Evolutionary conservation across 2,113 vertebrate species (phyloP), one percentile per base, ranked within the genome.

Genomic region (Cinclus cinclus): DNA sequence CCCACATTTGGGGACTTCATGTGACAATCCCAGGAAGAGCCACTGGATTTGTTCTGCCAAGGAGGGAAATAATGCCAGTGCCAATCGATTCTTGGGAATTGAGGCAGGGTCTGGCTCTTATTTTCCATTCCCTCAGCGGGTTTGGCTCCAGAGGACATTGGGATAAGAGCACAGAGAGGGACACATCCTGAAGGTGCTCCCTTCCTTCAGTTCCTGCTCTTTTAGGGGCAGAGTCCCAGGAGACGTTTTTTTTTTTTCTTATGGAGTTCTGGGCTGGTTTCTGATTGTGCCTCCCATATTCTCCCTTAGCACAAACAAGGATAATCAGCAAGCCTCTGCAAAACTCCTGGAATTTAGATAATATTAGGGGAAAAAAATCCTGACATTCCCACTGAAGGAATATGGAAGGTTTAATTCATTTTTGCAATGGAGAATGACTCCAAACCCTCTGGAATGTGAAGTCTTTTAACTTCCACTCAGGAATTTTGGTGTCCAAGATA

Each of bases 111-210:
- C 70, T 71, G 58, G 59, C 55, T 95, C 79, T 55, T 76, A 49
- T 92, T 90, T 93, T 70, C 42, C 63, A 7, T 74, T 69, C 39
- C 33, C 83, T 94, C 86, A 70, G 76, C 76, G 50, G 13, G n/a
- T 88, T 83, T 65, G 59, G n/a, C 24, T 77, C 67, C 75, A 70
- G 62, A 49, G 21, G 52, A 64, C 47, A 27, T 13, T 13, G 25
- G 53, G 62, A 50, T 15, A 52, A 80, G 8, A 60, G 31, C 68
- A 18, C 19, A 8, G 55, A 30, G 27, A 70, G 53, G 39, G 22
- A 27, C 27, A 10, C 6, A 4, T 37, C 77, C 47, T 17, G 53
- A 52, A 86, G 83, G 63, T 68, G 73, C 73, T 77, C 21, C 24
- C 11, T 15, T 15, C 62, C 67, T n/a, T 33, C 56, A 39, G 13